A percentile compares a stretch with the other conserved stretches of the same genome.
These are phyloP conservation scores for Drosophila asahinai DNA, from an alignment of 1,140 invertebrate genomes.

Conservation along the genomic window DNA sequence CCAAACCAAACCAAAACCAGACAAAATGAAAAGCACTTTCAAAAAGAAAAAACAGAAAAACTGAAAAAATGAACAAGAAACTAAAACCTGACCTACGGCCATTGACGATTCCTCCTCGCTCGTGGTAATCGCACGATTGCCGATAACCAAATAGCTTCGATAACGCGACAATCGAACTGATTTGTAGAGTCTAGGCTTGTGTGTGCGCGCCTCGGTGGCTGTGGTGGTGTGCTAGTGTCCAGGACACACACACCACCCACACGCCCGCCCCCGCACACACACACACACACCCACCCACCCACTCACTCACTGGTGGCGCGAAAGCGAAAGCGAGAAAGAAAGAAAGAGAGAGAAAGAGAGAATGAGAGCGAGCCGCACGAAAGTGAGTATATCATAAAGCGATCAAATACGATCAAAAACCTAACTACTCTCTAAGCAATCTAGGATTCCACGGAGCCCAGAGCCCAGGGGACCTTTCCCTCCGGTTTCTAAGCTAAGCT, in stretches of 20 bases:
- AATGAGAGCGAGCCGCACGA: constrained; percentile 37
- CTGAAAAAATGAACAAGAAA: not conserved
- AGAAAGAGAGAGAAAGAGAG: constrained; percentile 13
- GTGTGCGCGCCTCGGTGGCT: constrained; percentile 37
- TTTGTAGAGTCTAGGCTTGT: constrained; percentile 44
- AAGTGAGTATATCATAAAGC: constrained; percentile 51
- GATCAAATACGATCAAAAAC: constrained; percentile 22
- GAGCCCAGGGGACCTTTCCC: constrained; percentile 4
- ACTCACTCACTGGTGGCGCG: constrained; percentile 38
- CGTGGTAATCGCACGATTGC: constrained; percentile 37
- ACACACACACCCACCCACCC: constrained; percentile 20
- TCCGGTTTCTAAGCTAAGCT: constrained; percentile 5
- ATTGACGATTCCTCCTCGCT: constrained; percentile 36
- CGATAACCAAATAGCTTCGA: constrained; percentile 37
- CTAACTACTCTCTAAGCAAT: constrained; percentile 43
- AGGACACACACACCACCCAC: constrained; percentile 20
- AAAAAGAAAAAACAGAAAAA: constrained; percentile 1
- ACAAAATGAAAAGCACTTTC: constrained; percentile 25
- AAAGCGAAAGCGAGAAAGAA: constrained; percentile 31
- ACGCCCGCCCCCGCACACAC: constrained; percentile 17
- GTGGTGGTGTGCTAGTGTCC: constrained; percentile 31
- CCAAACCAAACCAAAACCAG: constrained; percentile 25
- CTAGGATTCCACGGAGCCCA: constrained; percentile 21
- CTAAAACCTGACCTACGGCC: constrained; percentile 23
- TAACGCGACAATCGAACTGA: constrained; percentile 29